Evolutionary conservation across 2,113 vertebrate species (phyloP).

Genomic region (Sinocyclocheilus anophthalmus): DNA sequence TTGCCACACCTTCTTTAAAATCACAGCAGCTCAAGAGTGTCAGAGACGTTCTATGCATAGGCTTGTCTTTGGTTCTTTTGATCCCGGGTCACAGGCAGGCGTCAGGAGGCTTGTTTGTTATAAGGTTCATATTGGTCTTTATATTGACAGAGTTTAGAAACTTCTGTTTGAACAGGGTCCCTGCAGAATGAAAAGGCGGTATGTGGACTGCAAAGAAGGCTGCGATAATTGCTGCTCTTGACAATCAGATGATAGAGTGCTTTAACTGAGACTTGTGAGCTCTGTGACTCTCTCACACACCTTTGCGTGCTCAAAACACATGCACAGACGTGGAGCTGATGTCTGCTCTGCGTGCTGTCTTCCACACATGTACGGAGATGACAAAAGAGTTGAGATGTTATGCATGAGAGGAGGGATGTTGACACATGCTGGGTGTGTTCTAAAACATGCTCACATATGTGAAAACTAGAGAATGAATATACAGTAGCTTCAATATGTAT

Average conservation of each 20-base stretch:
- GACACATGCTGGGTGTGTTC: slow-evolving; percentile 52
- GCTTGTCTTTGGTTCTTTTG: slow-evolving; percentile 27
- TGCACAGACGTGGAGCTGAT: slow-evolving; percentile 23
- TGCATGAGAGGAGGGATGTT: slow-evolving; percentile 32
- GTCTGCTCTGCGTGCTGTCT: slow-evolving; percentile 16
- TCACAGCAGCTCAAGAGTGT: background rate
- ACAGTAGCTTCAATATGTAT: background rate
- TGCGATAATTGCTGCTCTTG: slow-evolving; percentile 17
- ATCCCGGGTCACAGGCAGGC: slow-evolving; percentile 34
- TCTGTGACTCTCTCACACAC: background rate
- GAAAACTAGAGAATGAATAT: background rate
- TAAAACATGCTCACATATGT: slow-evolving; percentile 9
- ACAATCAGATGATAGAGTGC: slow-evolving; percentile 62
- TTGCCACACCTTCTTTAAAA: slow-evolving; percentile 34
- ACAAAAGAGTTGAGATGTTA: slow-evolving; percentile 42
- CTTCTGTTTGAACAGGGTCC: slow-evolving; percentile 49
- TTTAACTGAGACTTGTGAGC: slow-evolving; percentile 40
- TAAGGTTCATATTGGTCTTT: slow-evolving; percentile 34
- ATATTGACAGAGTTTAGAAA: slow-evolving; percentile 28
- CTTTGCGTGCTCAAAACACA: slow-evolving; percentile 1
- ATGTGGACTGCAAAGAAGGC: slow-evolving; percentile 28
- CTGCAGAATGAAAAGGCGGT: slow-evolving; percentile 34
- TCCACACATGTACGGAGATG: slow-evolving; percentile 6
- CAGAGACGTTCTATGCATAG: slow-evolving; percentile 4
- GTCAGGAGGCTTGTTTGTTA: slow-evolving; percentile 38